Conservation (phyloP, 2,113 vertebrate species). For the Lampris incognitus region DNA sequence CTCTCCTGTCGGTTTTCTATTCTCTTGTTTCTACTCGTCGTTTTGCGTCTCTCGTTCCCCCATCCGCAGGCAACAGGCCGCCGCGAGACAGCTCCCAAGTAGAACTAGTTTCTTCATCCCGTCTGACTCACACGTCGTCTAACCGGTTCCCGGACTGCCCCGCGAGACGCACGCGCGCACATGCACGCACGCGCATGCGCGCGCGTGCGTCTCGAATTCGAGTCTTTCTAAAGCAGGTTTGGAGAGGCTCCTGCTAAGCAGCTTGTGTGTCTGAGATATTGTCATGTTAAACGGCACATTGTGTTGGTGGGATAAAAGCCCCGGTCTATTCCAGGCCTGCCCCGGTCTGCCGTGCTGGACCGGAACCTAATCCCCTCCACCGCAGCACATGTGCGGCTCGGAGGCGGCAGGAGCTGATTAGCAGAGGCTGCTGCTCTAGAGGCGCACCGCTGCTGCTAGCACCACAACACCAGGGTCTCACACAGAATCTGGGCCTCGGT, state of each 20-base stretch:
- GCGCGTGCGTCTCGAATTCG: constrained; percentile 1
- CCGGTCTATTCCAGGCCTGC: constrained; percentile 17
- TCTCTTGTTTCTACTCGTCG: background rate
- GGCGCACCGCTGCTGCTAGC: no score
- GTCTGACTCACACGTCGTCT: no score
- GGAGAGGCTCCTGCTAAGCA: constrained; percentile 35
- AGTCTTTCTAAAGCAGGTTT: constrained; percentile 19
- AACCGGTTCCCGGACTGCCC: no score
- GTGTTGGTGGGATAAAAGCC: constrained; percentile 48
- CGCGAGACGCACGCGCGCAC: background rate
- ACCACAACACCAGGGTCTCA: no score
- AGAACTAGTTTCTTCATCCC: no score
- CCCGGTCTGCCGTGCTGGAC: constrained; percentile 21
- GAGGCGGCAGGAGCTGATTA: constrained; percentile 23
- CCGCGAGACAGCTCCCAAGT: no score
- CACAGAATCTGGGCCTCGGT: no score
- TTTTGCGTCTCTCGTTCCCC: no score
- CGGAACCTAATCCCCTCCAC: constrained; percentile 56
- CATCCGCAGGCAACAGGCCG: no score
- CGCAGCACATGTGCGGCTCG: constrained; percentile 16
- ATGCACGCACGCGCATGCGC: background rate
- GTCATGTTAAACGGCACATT: constrained; percentile 58
- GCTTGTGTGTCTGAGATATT: constrained; percentile 45
- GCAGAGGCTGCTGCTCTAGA: background rate
- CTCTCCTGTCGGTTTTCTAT: background rate